phyloP scores from a whole-genome alignment of 1,140 invertebrate genomes.

The Nasonia longicornis region DNA sequence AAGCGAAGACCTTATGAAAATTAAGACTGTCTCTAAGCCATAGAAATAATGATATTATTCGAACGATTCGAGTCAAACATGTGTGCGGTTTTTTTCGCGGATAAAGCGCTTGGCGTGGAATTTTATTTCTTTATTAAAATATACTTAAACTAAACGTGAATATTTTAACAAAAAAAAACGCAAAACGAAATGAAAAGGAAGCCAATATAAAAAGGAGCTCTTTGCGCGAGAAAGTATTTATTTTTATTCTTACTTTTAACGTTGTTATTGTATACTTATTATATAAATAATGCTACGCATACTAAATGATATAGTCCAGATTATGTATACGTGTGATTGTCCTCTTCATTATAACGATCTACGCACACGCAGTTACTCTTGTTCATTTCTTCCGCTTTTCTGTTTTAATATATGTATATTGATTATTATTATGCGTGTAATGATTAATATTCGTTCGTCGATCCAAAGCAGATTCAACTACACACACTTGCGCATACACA shows the following conservation, averaged over 20 bases:
- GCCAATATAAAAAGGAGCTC: constrained; percentile 31
- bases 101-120: constrained; percentile 44
- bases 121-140: constrained; percentile 46
- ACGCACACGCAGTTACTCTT: constrained; percentile 17
- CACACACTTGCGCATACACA: not conserved
- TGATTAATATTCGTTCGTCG: constrained; percentile 22
- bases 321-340: constrained; percentile 17
- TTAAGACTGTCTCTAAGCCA: constrained; percentile 64
- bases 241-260: constrained; percentile 46
- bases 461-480: constrained; percentile 28
- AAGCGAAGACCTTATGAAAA: constrained; percentile 53
- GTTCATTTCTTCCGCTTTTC: constrained; percentile 32
- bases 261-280: constrained; percentile 26
- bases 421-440: not conserved
- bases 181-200: constrained; percentile 38
- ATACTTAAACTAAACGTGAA: constrained; percentile 19
- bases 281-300: constrained; percentile 23
- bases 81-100: constrained; percentile 47
- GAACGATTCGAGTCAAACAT: constrained; percentile 53
- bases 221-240: constrained; percentile 49
- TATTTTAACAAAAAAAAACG: constrained; percentile 17
- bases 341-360: not conserved
- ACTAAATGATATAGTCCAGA: constrained; percentile 14
- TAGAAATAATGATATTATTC: constrained; percentile 61
- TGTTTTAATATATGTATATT: constrained; percentile 4